A percentile compares a stretch with the other conserved stretches of the same genome.
Evolutionary conservation across 2,113 vertebrate genomes (phyloP).

Genomic region (Uropsilus gracilis): DNA sequence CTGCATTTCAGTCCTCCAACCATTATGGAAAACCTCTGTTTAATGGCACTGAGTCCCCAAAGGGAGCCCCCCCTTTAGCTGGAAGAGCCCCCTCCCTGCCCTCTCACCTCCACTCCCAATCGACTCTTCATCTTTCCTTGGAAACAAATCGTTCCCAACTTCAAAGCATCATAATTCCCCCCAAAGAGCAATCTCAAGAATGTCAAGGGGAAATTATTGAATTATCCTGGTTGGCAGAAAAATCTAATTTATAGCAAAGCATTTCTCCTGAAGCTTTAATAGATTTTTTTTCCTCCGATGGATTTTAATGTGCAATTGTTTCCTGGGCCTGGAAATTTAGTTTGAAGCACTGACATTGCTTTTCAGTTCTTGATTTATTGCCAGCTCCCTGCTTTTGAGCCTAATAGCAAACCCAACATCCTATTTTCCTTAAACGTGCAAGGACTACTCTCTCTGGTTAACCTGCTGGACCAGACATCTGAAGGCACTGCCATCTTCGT

Average conservation of each 20-base stretch:
- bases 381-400: slow-evolving; percentile 51
- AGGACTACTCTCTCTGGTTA: not conserved
- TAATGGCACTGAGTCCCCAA: not conserved
- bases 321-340: slow-evolving; percentile 67
- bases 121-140: slow-evolving; percentile 39
- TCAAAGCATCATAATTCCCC: slow-evolving; percentile 62
- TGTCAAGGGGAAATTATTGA: slow-evolving; percentile 79
- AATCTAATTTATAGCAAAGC: slow-evolving; percentile 79
- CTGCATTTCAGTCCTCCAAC: not conserved
- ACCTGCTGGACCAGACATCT: not conserved
- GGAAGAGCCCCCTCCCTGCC: not conserved
- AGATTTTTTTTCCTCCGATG: slow-evolving; percentile 68
- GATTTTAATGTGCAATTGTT: slow-evolving; percentile 76
- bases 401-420: slow-evolving; percentile 52
- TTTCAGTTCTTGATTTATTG: slow-evolving; percentile 76
- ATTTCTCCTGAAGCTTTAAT: slow-evolving; percentile 80
- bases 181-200: slow-evolving; percentile 70
- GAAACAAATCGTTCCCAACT: slow-evolving; percentile 63
- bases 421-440: slow-evolving; percentile 38
- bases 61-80: not conserved
- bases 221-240: slow-evolving; percentile 79
- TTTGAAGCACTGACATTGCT: slow-evolving; percentile 70
- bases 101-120: not conserved
- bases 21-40: not conserved
- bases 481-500: not conserved